Evolutionary conservation across 1,140 invertebrate genomes (phyloP).

Genomic region (Ostrea denselamellosa): DNA sequence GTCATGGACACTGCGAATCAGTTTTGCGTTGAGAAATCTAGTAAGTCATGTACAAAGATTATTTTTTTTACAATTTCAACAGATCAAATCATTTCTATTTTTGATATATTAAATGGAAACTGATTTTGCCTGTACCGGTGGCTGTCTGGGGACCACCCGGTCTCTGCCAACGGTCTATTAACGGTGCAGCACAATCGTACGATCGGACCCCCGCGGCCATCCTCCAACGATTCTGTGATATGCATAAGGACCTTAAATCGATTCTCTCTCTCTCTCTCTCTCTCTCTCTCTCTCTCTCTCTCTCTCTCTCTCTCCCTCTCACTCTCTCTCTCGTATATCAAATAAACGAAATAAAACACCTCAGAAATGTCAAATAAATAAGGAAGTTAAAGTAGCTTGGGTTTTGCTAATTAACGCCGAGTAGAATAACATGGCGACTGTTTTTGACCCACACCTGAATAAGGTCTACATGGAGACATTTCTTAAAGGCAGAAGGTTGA

Average conservation of each 20-base stretch:
- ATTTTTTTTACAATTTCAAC: not conserved
- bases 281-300: not conserved
- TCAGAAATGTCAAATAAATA: not conserved
- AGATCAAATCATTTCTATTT: not conserved
- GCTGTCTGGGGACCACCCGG: not conserved
- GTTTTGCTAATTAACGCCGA: not conserved
- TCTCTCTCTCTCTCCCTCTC: conserved; percentile 7
- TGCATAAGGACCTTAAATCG: conserved; percentile 22
- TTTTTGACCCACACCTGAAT: not conserved
- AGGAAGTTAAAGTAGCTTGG: not conserved
- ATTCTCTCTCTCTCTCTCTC: not conserved
- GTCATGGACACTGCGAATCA: no score
- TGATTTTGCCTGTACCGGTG: not conserved
- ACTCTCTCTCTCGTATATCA: not conserved
- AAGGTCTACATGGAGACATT: not conserved
- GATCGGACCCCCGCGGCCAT: not conserved
- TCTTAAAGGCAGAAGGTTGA: not conserved
- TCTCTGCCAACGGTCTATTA: not conserved
- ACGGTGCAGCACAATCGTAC: conserved; percentile 14
- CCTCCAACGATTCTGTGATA: conserved; percentile 16
- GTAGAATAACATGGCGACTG: not conserved
- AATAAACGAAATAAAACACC: not conserved
- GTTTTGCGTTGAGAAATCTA: no score
- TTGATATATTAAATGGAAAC: not conserved
- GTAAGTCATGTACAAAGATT: no score